phyloP scores from a whole-genome alignment of 2,113 vertebrate genomes.

The Zosterops pallidus region DNA sequence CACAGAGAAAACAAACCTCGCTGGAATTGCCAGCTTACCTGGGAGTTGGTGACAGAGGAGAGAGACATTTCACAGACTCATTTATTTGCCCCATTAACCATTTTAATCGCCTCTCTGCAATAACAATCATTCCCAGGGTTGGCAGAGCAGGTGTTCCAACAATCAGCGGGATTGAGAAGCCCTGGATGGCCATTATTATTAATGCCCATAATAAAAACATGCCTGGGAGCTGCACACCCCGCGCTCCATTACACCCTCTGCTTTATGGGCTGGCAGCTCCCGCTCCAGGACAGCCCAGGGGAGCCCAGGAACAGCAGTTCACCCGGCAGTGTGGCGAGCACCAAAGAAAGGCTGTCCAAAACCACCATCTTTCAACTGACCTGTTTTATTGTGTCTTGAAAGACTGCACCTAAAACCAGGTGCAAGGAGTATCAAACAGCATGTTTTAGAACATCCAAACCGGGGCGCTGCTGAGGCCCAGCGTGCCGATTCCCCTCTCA shows the following conservation, averaged over 20 bases:
- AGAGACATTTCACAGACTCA: neutral
- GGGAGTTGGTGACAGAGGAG: neutral
- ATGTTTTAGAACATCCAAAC: neutral
- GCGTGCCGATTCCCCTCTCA: neutral
- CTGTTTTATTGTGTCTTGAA: conserved; percentile 71
- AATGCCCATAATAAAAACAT: neutral
- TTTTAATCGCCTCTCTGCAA: neutral
- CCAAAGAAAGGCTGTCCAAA: neutral
- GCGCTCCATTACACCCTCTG: neutral
- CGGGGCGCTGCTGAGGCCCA: neutral
- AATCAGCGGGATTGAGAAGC: neutral
- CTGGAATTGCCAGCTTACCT: neutral
- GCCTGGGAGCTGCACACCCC: neutral
- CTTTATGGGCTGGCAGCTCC: neutral
- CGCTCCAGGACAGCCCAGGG: neutral
- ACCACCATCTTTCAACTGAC: conserved; percentile 34
- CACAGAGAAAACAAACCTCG: neutral
- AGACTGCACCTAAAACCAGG: conserved; percentile 51
- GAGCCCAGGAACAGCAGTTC: neutral
- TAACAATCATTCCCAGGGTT: neutral
- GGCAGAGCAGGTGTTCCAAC: neutral
- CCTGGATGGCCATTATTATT: neutral
- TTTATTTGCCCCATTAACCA: conserved; percentile 9
- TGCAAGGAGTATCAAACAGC: conserved; percentile 21
- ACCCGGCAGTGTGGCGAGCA: fast-evolving